These are phyloP conservation scores for Drusus annulatus DNA, from an alignment of 1,140 invertebrate genomes.

Conservation along the genomic window DNA sequence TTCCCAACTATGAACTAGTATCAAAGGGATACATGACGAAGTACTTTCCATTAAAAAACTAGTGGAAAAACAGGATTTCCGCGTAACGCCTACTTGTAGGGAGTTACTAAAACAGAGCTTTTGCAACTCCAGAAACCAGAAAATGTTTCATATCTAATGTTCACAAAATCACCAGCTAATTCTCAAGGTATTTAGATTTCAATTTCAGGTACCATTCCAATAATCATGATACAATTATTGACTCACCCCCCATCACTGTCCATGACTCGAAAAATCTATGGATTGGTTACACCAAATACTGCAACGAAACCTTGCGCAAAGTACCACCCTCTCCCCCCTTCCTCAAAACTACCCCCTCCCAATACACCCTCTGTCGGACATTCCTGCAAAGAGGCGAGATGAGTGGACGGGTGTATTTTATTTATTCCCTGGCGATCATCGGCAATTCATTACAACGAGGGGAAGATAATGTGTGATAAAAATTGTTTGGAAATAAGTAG, in stretches of 20 bases:
- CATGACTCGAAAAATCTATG: constrained; percentile 29
- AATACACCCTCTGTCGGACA: constrained; percentile 4
- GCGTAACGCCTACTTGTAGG: too few relatives aligned
- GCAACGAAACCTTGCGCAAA: constrained; percentile 32
- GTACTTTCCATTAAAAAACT: too few relatives aligned
- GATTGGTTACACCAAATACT: constrained; percentile 26
- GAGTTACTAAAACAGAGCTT: too few relatives aligned
- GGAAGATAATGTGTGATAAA: constrained; percentile 36
- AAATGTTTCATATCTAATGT: too few relatives aligned
- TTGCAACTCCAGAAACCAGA: too few relatives aligned
- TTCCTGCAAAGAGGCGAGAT: constrained; percentile 7
- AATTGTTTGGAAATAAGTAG: constrained; percentile 2
- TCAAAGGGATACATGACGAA: too few relatives aligned
- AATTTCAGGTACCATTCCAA: not conserved
- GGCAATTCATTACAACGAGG: constrained; percentile 47
- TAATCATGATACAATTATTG: not conserved
- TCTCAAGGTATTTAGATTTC: too few relatives aligned
- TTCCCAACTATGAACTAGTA: too few relatives aligned
- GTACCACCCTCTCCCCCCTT: not conserved
- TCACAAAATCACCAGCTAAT: too few relatives aligned
- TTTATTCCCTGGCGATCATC: constrained; percentile 54
- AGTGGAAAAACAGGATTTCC: too few relatives aligned
- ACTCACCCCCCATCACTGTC: not conserved
- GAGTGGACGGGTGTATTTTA: constrained; percentile 47
- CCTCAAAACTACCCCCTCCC: too few relatives aligned